These are phyloP conservation scores for Osmerus eperlanus DNA, from an alignment of 2,113 vertebrate species.

Conservation along the genomic window DNA sequence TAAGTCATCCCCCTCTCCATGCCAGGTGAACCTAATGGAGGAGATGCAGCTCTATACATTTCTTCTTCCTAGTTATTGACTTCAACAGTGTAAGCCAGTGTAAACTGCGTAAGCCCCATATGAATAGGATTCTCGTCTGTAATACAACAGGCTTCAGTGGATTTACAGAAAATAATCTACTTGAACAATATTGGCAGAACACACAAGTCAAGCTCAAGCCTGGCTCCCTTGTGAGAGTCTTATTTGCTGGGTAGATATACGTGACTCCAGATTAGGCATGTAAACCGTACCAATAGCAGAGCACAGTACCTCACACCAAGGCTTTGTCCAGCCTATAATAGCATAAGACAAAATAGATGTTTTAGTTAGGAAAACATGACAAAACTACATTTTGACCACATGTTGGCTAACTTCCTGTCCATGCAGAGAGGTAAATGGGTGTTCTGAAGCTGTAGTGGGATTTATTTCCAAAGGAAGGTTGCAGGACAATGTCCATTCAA, in stretches of 20 bases:
- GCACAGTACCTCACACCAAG: not conserved
- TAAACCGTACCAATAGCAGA: conserved; percentile 4
- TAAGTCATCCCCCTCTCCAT: not conserved
- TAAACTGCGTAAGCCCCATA: conserved; percentile 17
- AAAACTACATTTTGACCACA: no score
- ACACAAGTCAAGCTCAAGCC: not conserved
- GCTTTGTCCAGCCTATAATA: not conserved
- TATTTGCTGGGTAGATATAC: conserved; percentile 16
- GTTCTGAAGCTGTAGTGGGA: no score
- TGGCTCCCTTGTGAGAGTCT: conserved; percentile 8
- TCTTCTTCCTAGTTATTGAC: conserved; percentile 14
- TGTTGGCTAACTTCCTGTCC: no score
- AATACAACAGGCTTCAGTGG: conserved; percentile 24
- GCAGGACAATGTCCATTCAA: not conserved
- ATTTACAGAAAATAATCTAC: conserved; percentile 34
- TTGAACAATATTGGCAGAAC: conserved; percentile 5
- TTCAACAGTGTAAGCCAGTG: conserved; percentile 6
- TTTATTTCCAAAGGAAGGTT: no score
- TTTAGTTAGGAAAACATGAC: no score
- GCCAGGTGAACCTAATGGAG: not conserved
- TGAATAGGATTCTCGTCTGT: conserved; percentile 25
- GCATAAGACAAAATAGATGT: no score
- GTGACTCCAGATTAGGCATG: conserved; percentile 26
- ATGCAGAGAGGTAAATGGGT: no score
- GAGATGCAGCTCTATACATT: not conserved